A percentile compares a stretch with the other conserved stretches of the same genome.
Conservation (phyloP, 2,113 vertebrate species). For the human region GRCh38 chr7:111477001-111477500, state of each 20-base stretch:
- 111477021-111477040: not conserved
- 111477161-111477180: not conserved
- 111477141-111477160: not conserved
- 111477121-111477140: not conserved
- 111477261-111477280: not conserved
- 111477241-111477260: not conserved
- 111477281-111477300: not conserved
- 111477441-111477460: not conserved
- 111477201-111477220: not conserved
- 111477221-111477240: not conserved
- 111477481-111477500: not conserved
- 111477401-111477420: not conserved
- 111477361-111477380: not conserved
- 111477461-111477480: not conserved
- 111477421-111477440: not conserved
- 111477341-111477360: not conserved
- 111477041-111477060: not conserved
- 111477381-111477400: not conserved
- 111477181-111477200: not conserved
- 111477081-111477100: not conserved
- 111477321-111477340: not conserved
- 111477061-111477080: not conserved
- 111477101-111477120: not conserved
- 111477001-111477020: not conserved
- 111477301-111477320: not conserved